Percentiles rank a stretch among this genome's conserved stretches.
phyloP scores from a whole-genome alignment of 2,797 vertebrate genomes.

The Schizopygopsis malacanthus region DNA sequence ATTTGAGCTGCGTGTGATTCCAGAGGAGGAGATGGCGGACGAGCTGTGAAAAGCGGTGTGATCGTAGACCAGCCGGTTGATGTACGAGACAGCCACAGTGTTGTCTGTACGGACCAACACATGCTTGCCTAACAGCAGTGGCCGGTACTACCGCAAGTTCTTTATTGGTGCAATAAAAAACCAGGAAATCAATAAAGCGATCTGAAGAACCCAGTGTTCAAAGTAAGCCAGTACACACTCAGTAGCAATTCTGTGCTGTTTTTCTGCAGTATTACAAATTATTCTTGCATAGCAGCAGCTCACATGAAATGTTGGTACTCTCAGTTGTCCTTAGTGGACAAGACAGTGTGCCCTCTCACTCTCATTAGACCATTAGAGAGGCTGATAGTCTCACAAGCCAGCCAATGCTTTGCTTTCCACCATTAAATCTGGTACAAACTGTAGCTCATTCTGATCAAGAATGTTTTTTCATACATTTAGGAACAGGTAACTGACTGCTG shows the following conservation, averaged over 20 bases:
- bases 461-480: not conserved
- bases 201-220: not conserved
- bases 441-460: conserved; percentile 6
- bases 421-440: conserved; percentile 4
- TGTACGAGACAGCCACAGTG: too few relatives aligned
- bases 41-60: too few relatives aligned
- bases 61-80: too few relatives aligned
- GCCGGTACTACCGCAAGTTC: too few relatives aligned
- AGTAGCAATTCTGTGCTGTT: not conserved
- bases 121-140: too few relatives aligned
- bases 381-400: conserved; percentile 8
- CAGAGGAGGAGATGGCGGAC: too few relatives aligned
- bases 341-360: not conserved
- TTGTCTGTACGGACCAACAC: too few relatives aligned
- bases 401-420: not conserved
- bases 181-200: not conserved
- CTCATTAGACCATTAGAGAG: conserved; percentile 5
- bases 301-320: not conserved
- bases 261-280: conserved; percentile 19
- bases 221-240: not conserved
- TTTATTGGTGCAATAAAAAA: not conserved
- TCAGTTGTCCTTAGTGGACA: not conserved
- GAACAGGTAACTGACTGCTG: not conserved
- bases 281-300: conserved; percentile 6
- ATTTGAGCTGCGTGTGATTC: too few relatives aligned